Percentiles rank a stretch among this genome's conserved stretches.
These are phyloP conservation scores for Blastobasis adustella DNA, from an alignment of 2,888 invertebrate species.

Conservation along the genomic window DNA sequence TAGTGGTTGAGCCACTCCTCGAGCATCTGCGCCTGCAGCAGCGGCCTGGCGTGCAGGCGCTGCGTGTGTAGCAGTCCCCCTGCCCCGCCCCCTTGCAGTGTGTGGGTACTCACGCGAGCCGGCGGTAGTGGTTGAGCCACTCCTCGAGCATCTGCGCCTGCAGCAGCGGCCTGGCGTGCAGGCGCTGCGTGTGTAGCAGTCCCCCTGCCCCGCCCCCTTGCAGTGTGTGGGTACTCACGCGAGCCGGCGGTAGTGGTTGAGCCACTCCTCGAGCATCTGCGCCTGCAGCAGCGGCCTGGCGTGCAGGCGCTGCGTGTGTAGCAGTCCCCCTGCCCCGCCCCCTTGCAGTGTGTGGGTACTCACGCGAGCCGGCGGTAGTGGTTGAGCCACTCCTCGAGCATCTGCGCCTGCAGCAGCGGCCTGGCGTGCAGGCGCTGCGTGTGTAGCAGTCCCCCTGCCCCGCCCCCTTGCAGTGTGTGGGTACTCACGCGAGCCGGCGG, in stretches of 20 bases:
- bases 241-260: constrained; percentile 84
- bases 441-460: too few relatives aligned
- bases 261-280: constrained; percentile 90
- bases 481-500: constrained; percentile 71
- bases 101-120: constrained; percentile 77
- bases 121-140: constrained; percentile 91
- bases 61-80: too few relatives aligned
- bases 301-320: neutral
- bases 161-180: constrained; percentile 84
- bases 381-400: constrained; percentile 93
- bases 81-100: constrained; percentile 56
- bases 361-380: constrained; percentile 88
- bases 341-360: constrained; percentile 33
- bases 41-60: neutral
- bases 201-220: constrained; percentile 74
- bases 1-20: constrained; percentile 95
- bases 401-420: constrained; percentile 90
- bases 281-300: constrained; percentile 40
- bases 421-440: constrained; percentile 88
- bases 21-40: constrained; percentile 83
- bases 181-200: too few relatives aligned
- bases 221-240: neutral
- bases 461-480: neutral
- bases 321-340: too few relatives aligned
- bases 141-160: constrained; percentile 76